Percentiles rank a stretch among this genome's conserved stretches.
These are phyloP conservation scores for Haliclona indistincta DNA, from an alignment of 37 sponge, comb jelly and placozoan genomes.

Conservation along the genomic window DNA sequence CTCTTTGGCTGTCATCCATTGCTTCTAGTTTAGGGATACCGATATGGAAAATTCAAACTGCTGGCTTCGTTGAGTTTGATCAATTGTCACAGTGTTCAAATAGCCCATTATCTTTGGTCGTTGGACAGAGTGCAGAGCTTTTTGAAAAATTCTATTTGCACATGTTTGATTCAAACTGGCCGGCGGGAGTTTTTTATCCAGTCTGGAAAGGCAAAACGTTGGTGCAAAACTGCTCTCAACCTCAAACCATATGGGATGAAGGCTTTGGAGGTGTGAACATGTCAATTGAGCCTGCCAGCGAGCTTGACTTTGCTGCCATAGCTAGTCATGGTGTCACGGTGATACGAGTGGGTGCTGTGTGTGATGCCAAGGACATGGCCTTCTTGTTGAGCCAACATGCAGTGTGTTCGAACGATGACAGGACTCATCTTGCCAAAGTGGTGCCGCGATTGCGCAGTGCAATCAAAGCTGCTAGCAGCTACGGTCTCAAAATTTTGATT, in stretches of 20 bases:
- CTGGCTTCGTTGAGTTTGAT: background rate
- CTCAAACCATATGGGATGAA: slow-evolving; percentile 17
- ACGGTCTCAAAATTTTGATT: slow-evolving; percentile 33
- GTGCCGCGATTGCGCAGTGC: slow-evolving; percentile 12
- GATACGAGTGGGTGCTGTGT: slow-evolving; percentile 53
- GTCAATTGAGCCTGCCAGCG: slow-evolving; percentile 36
- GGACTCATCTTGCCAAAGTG: slow-evolving; percentile 8
- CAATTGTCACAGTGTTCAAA: background rate
- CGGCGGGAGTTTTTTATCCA: background rate
- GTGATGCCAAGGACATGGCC: slow-evolving; percentile 44
- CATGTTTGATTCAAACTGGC: background rate
- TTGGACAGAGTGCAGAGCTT: background rate
- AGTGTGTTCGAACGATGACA: slow-evolving; percentile 12
- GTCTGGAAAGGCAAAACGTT: background rate
- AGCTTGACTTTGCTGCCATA: slow-evolving; percentile 36
- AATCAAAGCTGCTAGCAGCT: background rate
- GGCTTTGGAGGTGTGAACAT: slow-evolving; percentile 61
- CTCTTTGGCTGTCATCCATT: background rate
- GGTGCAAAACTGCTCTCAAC: background rate
- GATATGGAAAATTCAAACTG: background rate
- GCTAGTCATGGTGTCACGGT: slow-evolving; percentile 42
- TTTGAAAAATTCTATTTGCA: background rate
- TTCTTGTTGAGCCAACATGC: slow-evolving; percentile 24
- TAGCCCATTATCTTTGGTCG: background rate
- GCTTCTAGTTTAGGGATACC: background rate